Conservation (phyloP, 2,888 invertebrate genomes). For the Pelosia muscerda region DNA sequence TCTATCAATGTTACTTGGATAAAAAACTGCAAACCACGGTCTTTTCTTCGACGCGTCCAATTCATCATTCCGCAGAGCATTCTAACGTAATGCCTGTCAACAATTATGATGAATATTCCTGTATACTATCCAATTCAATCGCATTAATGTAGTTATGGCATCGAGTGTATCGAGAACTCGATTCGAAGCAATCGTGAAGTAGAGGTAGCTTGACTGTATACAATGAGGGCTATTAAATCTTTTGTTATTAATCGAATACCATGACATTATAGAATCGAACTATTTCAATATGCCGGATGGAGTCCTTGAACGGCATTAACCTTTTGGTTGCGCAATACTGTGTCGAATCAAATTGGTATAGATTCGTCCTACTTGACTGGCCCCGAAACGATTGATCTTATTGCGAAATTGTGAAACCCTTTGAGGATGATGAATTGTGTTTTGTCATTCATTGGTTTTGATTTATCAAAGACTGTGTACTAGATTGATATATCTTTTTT, state of each 20-base stretch:
- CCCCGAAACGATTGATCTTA: conserved; percentile 64
- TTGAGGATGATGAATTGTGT: conserved; percentile 69
- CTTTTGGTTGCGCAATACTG: conserved; percentile 72
- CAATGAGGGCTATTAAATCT: conserved; percentile 69
- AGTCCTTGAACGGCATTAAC: conserved; percentile 81
- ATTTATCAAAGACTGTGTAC: conserved; percentile 57
- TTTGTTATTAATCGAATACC: conserved; percentile 68
- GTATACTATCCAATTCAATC: conserved; percentile 64
- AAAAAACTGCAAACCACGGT: conserved; percentile 53
- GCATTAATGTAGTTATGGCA: conserved; percentile 67
- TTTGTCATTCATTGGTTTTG: conserved; percentile 68
- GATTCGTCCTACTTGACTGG: conserved; percentile 70
- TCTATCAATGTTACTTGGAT: conserved; percentile 33
- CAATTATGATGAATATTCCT: conserved; percentile 68
- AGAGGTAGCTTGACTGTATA: conserved; percentile 59
- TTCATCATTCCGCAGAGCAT: conserved; percentile 62
- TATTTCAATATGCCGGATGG: conserved; percentile 62
- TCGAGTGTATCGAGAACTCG: conserved; percentile 60
- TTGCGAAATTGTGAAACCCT: conserved; percentile 70
- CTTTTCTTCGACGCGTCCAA: conserved; percentile 61
- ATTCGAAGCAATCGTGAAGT: conserved; percentile 67
- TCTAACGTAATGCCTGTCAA: conserved; percentile 66
- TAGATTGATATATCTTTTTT: conserved; percentile 50
- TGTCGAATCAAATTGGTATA: conserved; percentile 73
- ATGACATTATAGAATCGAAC: conserved; percentile 63